Percentiles rank a stretch among this genome's conserved stretches.
phyloP scores from a whole-genome alignment of 1,140 invertebrate genomes.

The Philotrypesis tridentata region DNA sequence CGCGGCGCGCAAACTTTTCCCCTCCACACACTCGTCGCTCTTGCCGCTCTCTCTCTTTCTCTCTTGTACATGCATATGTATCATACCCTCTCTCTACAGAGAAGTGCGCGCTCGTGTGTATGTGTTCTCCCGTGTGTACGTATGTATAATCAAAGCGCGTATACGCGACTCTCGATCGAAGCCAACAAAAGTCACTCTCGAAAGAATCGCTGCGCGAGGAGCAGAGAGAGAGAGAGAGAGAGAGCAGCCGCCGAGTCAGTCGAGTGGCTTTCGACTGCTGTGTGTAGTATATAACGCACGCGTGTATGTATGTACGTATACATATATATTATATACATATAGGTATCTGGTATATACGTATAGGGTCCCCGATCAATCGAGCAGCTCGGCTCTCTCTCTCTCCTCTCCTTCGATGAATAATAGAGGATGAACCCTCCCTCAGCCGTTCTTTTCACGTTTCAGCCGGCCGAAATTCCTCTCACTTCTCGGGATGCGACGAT shows the following conservation, averaged over 20 bases:
- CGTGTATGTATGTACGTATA: neutral
- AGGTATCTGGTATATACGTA: too few relatives aligned
- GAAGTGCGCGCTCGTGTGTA: neutral
- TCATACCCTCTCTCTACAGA: too few relatives aligned
- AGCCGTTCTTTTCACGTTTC: neutral
- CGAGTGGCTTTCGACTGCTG: neutral
- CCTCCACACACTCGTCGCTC: neutral
- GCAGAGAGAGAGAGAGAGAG: too few relatives aligned
- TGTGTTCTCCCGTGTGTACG: neutral
- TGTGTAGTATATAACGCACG: too few relatives aligned
- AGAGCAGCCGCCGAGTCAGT: neutral
- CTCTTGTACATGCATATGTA: too few relatives aligned
- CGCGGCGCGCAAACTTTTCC: neutral
- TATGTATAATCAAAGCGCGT: neutral
- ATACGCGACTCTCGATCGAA: neutral
- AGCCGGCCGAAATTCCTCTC: neutral
- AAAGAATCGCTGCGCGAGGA: neutral
- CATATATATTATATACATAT: too few relatives aligned
- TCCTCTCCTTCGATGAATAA: neutral
- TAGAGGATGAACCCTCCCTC: neutral
- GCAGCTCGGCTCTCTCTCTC: neutral
- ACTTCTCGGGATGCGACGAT: neutral
- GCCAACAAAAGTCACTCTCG: neutral
- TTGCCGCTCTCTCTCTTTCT: too few relatives aligned
- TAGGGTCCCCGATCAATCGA: neutral